Evolutionary conservation across 1,140 invertebrate genomes (phyloP).

Genomic region (Sitophilus oryzae): DNA sequence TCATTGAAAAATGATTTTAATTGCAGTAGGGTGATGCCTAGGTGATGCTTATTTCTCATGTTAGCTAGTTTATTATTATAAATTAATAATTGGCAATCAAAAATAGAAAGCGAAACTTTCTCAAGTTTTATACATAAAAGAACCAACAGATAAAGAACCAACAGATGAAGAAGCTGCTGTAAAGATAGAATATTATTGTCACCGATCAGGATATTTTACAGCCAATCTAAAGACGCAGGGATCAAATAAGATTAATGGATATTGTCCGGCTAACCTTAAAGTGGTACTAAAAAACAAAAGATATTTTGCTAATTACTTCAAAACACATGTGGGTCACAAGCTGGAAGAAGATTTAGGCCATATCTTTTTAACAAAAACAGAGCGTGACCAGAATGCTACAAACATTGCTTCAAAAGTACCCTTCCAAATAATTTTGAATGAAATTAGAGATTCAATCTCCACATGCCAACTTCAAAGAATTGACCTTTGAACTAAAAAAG

Average conservation of each 20-base stretch:
- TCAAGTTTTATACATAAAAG: background rate
- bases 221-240: background rate
- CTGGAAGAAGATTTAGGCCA: background rate
- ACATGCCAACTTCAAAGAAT: no score
- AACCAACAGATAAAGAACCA: background rate
- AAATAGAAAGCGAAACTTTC: background rate
- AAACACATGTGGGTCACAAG: background rate
- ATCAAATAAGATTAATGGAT: background rate
- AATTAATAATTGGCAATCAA: no score
- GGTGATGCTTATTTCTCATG: no score
- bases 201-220: slow-evolving; percentile 2
- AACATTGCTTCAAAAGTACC: slow-evolving; percentile 2
- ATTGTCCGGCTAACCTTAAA: background rate
- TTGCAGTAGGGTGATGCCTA: no score
- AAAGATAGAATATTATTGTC: slow-evolving; percentile 2
- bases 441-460: no score
- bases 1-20: no score
- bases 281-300: background rate
- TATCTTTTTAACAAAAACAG: background rate
- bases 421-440: background rate
- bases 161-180: background rate
- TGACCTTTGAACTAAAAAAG: no score
- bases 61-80: no score
- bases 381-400: background rate
- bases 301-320: background rate